Conservation (phyloP, 2,113 vertebrate species). For the Triplophysa rosa region DNA sequence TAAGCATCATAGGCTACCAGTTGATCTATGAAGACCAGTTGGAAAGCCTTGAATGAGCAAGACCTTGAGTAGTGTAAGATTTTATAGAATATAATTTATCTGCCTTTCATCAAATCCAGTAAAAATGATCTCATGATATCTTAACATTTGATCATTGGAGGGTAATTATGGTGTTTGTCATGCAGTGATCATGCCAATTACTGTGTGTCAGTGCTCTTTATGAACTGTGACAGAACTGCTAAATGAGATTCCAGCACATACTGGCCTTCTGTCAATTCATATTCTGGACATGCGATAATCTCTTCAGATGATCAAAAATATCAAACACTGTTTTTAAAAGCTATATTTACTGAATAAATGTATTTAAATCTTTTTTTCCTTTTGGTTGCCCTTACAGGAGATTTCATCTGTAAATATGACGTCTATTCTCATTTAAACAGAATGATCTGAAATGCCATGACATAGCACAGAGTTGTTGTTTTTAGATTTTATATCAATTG, state of each 20-base stretch:
- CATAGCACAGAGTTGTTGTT: background rate
- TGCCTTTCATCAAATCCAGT: background rate
- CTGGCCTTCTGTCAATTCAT: background rate
- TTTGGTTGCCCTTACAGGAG: too few relatives aligned
- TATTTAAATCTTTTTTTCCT: too few relatives aligned
- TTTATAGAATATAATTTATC: background rate
- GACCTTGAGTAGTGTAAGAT: background rate
- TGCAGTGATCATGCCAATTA: constrained; percentile 28
- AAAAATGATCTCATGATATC: background rate
- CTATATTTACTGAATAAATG: too few relatives aligned
- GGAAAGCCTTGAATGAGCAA: too few relatives aligned
- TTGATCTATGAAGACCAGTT: too few relatives aligned
- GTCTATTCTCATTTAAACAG: too few relatives aligned
- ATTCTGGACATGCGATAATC: background rate
- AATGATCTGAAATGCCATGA: background rate
- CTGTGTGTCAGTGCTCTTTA: constrained; percentile 9
- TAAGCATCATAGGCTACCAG: too few relatives aligned
- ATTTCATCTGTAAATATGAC: too few relatives aligned
- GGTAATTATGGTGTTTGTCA: constrained; percentile 20
- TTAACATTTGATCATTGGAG: background rate
- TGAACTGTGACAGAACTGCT: constrained; percentile 19
- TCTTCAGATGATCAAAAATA: background rate
- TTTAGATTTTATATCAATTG: background rate
- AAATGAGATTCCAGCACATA: background rate
- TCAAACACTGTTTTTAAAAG: background rate